A percentile compares a stretch with the other conserved stretches of the same genome.
These are phyloP conservation scores for Eristalinus aeneus DNA, from an alignment of 2,888 invertebrate species.

Conservation along the genomic window DNA sequence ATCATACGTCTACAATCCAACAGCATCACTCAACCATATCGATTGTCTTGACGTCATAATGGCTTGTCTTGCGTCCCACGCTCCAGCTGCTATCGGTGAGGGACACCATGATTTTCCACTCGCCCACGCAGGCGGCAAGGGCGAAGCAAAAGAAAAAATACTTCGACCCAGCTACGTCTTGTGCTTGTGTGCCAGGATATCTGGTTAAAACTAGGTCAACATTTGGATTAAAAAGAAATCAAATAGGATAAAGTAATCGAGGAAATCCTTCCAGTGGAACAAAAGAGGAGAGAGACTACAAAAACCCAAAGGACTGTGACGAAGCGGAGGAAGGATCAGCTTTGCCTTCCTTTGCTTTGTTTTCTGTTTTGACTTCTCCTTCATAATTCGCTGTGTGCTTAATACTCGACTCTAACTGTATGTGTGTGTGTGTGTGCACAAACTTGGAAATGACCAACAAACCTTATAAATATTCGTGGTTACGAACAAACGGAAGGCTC, in stretches of 20 bases:
- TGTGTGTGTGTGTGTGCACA: not conserved
- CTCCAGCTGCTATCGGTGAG: no score
- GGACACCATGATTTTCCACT: not conserved
- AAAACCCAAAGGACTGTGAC: not conserved
- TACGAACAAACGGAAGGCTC: not conserved
- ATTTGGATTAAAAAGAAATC: conserved; percentile 63
- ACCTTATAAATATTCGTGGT: conserved; percentile 36
- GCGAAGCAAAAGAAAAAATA: not conserved
- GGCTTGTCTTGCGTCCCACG: not conserved
- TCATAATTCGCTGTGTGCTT: conserved; percentile 4
- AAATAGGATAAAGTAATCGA: conserved; percentile 64
- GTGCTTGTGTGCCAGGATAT: conserved; percentile 1
- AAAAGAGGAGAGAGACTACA: conserved; percentile 17
- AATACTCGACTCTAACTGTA: not conserved
- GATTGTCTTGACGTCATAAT: conserved; percentile 11
- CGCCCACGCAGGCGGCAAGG: not conserved
- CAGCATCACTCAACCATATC: conserved; percentile 29
- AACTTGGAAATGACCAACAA: conserved; percentile 30
- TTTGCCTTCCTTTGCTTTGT: conserved; percentile 12
- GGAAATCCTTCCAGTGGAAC: conserved; percentile 46
- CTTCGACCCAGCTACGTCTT: not conserved
- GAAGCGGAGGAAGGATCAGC: conserved; percentile 3
- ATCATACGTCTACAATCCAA: not conserved
- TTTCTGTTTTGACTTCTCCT: conserved; percentile 32
- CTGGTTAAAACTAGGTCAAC: conserved; percentile 60